A percentile compares a stretch with the other conserved stretches of the same genome.
Conservation (phyloP, 2,888 invertebrate genomes). For the Azorinus chamasolen region DNA sequence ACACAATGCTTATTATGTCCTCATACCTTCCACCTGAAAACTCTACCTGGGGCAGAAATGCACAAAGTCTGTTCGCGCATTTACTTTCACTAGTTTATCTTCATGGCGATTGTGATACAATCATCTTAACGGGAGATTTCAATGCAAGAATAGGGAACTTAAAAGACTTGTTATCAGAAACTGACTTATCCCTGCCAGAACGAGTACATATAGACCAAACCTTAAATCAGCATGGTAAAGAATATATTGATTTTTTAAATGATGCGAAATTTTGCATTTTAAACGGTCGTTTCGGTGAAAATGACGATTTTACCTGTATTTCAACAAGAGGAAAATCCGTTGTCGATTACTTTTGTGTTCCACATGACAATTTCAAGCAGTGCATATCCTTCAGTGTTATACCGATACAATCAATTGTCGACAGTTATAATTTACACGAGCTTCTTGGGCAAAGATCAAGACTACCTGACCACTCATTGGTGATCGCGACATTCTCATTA, state of each 20-base stretch:
- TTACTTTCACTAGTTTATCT: conserved; percentile 29
- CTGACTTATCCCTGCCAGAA: conserved; percentile 21
- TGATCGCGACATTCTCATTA: too few species aligned
- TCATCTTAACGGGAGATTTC: conserved; percentile 15
- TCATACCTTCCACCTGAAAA: conserved; percentile 32
- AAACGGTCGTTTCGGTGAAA: conserved; percentile 16
- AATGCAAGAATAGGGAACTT: background rate
- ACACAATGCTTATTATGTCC: background rate
- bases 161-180: background rate
- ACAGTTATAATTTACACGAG: conserved; percentile 11
- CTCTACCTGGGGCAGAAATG: conserved; percentile 36
- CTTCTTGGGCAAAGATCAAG: conserved; percentile 25
- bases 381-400: conserved; percentile 28
- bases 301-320: conserved; percentile 33
- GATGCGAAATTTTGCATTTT: conserved; percentile 37
- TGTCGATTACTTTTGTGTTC: conserved; percentile 39
- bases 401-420: conserved; percentile 15
- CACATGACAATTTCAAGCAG: conserved; percentile 18
- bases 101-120: conserved; percentile 24
- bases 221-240: too few species aligned
- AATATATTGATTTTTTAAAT: conserved; percentile 24
- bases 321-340: conserved; percentile 34
- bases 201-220: too few species aligned
- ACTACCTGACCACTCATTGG: conserved; percentile 12
- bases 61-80: conserved; percentile 31